Evolutionary conservation across 1,140 invertebrate species (phyloP).

Genomic region (Cyrtorhinus lividipennis): DNA sequence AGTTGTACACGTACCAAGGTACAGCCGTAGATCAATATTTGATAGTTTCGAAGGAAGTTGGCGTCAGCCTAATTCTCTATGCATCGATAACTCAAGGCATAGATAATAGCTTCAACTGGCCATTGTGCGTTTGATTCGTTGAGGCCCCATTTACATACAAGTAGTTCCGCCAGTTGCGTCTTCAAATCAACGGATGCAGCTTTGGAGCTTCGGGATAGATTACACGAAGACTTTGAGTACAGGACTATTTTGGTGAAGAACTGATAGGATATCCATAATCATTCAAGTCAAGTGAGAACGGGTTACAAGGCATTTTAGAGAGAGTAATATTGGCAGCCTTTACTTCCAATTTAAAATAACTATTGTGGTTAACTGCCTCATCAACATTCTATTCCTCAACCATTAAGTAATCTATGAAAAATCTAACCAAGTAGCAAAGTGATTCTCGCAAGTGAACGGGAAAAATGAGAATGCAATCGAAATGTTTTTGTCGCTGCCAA

Average conservation of each 20-base stretch:
- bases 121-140: slow-evolving; percentile 4
- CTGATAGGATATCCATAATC: neutral
- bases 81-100: slow-evolving; percentile 6
- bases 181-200: neutral
- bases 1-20: neutral
- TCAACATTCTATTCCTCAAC: too few species aligned
- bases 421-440: too few species aligned
- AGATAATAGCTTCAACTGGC: slow-evolving; percentile 1
- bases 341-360: too few species aligned
- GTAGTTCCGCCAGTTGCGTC: slow-evolving; percentile 9
- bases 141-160: neutral
- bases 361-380: too few species aligned
- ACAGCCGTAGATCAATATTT: slow-evolving; percentile 2
- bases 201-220: neutral
- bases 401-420: too few species aligned
- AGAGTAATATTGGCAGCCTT: too few species aligned
- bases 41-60: slow-evolving; percentile 4
- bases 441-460: too few species aligned
- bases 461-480: too few species aligned
- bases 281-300: too few species aligned
- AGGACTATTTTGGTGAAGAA: neutral
- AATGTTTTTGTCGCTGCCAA: too few species aligned
- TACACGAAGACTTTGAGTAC: neutral
- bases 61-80: slow-evolving; percentile 6
- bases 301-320: too few species aligned